A percentile compares a stretch with the other conserved stretches of the same genome.
phyloP scores from a whole-genome alignment of 2,113 vertebrate species.

The Malurus melanocephalus region DNA sequence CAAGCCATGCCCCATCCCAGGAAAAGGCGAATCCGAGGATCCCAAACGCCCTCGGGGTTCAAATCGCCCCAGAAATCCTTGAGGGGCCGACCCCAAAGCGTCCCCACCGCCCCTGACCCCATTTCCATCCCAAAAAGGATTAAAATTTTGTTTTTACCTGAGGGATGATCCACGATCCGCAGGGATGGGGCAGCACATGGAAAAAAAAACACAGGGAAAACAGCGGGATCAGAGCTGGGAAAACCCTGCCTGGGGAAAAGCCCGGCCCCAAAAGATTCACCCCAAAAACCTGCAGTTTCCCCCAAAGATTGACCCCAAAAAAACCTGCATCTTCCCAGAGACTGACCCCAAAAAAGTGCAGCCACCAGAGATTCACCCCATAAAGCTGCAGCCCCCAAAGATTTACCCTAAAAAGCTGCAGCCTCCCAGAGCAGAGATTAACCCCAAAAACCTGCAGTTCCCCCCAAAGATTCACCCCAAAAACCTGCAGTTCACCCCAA shows the following conservation, averaged over 20 bases:
- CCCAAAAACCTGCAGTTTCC: neutral
- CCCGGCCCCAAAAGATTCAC: neutral
- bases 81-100: neutral
- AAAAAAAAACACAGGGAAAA: neutral
- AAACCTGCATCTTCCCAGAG: too few relatives aligned
- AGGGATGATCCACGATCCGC: slow-evolving; percentile 17
- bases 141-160: slow-evolving; percentile 31
- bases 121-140: neutral
- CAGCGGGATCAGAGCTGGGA: neutral
- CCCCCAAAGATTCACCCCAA: too few relatives aligned
- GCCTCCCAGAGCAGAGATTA: too few relatives aligned
- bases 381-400: too few relatives aligned
- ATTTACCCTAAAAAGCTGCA: too few relatives aligned
- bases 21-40: too few relatives aligned
- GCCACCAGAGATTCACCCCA: too few relatives aligned
- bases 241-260: neutral
- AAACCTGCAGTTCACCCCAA: too few relatives aligned
- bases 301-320: too few relatives aligned
- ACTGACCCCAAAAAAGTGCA: too few relatives aligned
- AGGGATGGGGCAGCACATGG: neutral
- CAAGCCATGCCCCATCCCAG: neutral
- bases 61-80: neutral
- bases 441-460: too few relatives aligned
- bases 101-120: neutral
- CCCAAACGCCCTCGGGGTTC: too few relatives aligned